Conservation (phyloP, 2,888 invertebrate species). For the Xylota segnis region DNA sequence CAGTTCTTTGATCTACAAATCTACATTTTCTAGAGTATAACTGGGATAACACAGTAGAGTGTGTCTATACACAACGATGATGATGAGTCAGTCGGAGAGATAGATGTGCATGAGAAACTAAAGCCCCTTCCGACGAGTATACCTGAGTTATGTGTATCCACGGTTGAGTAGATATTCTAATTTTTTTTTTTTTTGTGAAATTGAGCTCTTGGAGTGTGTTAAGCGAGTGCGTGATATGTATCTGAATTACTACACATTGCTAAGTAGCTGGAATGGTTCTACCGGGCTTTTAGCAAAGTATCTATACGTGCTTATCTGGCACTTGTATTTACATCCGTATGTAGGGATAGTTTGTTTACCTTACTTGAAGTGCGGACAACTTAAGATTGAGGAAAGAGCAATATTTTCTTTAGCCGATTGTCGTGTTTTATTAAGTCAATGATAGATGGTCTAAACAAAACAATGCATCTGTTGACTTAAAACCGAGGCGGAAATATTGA, state of each 20-base stretch:
- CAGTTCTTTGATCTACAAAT: constrained; percentile 72
- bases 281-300: constrained; percentile 5
- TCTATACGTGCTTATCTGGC: constrained; percentile 5
- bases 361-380: neutral
- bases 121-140: constrained; percentile 29
- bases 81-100: constrained; percentile 60
- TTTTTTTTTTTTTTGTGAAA: constrained; percentile 65
- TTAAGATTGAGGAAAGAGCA: constrained; percentile 3
- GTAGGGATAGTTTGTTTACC: neutral
- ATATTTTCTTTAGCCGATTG: neutral
- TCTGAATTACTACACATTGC: constrained; percentile 40
- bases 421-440: neutral
- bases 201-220: constrained; percentile 38
- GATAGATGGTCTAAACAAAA: neutral
- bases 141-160: constrained; percentile 35
- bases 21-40: constrained; percentile 44
- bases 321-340: constrained; percentile 8
- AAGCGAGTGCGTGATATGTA: constrained; percentile 63
- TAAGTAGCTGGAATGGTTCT: constrained; percentile 28
- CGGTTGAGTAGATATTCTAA: constrained; percentile 72
- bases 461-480: constrained; percentile 14
- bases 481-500: neutral
- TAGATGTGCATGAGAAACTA: constrained; percentile 58
- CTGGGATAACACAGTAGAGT: constrained; percentile 22
- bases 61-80: constrained; percentile 20